Evolutionary conservation across 2,797 vertebrate species (phyloP), one percentile per base, ranked within the genome.

Genomic region (Philypnodon macrostomus): DNA sequence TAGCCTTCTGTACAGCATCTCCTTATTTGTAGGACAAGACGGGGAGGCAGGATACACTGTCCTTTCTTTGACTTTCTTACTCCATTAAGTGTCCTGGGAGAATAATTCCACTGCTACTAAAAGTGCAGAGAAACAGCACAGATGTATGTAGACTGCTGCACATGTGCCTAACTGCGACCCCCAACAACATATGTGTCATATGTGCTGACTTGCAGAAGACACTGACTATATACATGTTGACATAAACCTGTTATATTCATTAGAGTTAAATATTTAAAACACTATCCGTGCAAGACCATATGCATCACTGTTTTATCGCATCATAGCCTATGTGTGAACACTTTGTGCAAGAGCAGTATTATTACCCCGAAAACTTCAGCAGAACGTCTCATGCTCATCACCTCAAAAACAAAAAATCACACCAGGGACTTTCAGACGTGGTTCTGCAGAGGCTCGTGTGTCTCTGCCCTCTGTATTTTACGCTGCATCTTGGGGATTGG

Each of bases 21-120:
- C 73, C 59, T 79, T 70, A 79, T 79, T 53, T 50, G 66, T 67
- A 51, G 73, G 77, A 80, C 63, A 53, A 54, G 58, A 47, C 35
- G 26, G 33, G 46, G 49, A 67, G 70, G 67, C 2, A 9, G 49
- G 38, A 49, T 57, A 45, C 2, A 18, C 52, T 38, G 69, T 73
- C 75, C 76, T 80, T 56, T 70, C 73, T 67, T 57, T 82, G 83
- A 81, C 74, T 81, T 67, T 70, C 60, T 80, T 53, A 49, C 63
- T 75, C 55, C 64, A 73, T 70, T 73, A 85, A 72, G 60, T 29
- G 40, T 62, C 67, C 57, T 53, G 48, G 44, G 57, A 83, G 63
- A 67, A 77, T 71, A 62, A 68, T 64, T 65, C 1, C 5, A 62
- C 53, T 33, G 55, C 62, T 36, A 54, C 56, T 64, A 57, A 69